Conservation (phyloP, 2,888 invertebrate species). For the Polydrusus pterygomalis region DNA sequence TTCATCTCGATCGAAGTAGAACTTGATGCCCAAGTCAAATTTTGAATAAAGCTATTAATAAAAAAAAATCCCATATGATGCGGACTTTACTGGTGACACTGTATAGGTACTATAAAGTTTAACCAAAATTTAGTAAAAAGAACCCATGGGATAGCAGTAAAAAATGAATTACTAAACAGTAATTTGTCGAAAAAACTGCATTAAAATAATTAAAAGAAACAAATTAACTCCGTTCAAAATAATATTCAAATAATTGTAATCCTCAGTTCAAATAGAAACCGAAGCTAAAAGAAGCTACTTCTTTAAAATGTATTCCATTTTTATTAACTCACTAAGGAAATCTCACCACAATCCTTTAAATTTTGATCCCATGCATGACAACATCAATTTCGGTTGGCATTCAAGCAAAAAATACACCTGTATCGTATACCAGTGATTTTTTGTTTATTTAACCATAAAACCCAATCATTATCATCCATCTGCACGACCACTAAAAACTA, state of each 20-base stretch:
- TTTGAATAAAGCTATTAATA: too few species aligned
- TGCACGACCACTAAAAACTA: constrained; percentile 54
- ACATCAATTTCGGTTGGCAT: constrained; percentile 44
- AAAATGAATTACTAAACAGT: too few species aligned
- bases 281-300: neutral
- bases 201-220: too few species aligned
- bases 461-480: constrained; percentile 54
- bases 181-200: too few species aligned
- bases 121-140: too few species aligned
- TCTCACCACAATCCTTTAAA: constrained; percentile 7
- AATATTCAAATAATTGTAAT: neutral
- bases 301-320: neutral
- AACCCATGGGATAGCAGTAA: too few species aligned
- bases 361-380: constrained; percentile 47
- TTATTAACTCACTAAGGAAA: neutral
- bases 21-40: too few species aligned
- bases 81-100: too few species aligned
- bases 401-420: constrained; percentile 56
- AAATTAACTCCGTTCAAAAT: too few species aligned
- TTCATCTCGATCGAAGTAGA: too few species aligned
- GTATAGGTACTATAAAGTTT: too few species aligned
- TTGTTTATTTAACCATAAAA: constrained; percentile 57
- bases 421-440: constrained; percentile 51
- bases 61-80: too few species aligned
- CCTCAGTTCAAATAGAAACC: neutral